Evolutionary conservation across 2,113 vertebrate species (phyloP), one percentile per base, ranked within the genome.

Genomic region (Crotalus horridus): DNA sequence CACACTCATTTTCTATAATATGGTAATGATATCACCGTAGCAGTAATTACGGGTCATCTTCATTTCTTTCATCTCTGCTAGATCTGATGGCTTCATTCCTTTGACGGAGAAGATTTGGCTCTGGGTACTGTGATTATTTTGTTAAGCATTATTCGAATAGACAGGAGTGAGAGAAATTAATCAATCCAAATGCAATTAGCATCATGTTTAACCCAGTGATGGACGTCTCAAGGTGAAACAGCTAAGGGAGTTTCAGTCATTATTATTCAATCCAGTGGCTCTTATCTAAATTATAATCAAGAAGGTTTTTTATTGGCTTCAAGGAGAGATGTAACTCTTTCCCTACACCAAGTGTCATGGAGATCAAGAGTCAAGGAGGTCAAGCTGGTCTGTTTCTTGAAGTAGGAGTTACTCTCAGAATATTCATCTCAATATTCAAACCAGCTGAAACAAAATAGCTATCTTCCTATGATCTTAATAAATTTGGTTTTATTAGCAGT

Each of bases 181-280:
- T 98, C 98, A 98, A 98, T 98, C 98, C 98, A 98, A 98, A 98
- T 99, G 98, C 99, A 99, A 99, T 99, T 99, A 99, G 98, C 98
- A 98, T 99, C 98, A 98, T 99, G 98, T 99, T 99, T 99, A 99
- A 99, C 98, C 98, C 98, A 98, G 98, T 99, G 99, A 99, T 98
- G 98, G 98, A 99, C 98, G 97, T 98, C 98, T 99, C 98, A 98
- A 99, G 98, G 99, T 99, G 99, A 99, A 98, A 98, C 97, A 97
- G 97, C 98, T 97, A 97, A 96, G 97, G 97, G 98, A 98, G 97
- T 97, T 97, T 97, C 97, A 97, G 97, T 97, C 97, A 98, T 99
- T 99, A 98, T 98, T 98, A 98, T 99, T 99, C 98, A 98, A 97
- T 97, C 96, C 98, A 96, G 97, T 97, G 97, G 97, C 96, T 97